These are phyloP conservation scores for Odontocolon sp. DNA, from an alignment of 2,888 invertebrate genomes.

Conservation along the genomic window DNA sequence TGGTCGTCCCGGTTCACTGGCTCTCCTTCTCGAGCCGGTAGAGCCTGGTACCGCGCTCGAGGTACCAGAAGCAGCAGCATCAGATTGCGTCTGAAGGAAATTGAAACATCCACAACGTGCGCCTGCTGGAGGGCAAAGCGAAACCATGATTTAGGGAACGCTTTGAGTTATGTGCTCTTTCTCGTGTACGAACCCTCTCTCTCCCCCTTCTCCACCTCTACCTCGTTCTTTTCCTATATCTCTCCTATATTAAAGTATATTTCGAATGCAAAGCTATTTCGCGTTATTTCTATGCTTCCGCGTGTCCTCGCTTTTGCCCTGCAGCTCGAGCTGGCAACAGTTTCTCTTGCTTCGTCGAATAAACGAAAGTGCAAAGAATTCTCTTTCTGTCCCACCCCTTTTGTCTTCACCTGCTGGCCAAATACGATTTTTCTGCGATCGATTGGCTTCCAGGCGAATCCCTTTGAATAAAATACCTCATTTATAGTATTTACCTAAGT, in stretches of 20 bases:
- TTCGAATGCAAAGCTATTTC: constrained; percentile 75
- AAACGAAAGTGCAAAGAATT: constrained; percentile 8
- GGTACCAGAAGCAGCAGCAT: constrained; percentile 79
- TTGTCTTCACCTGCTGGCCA: constrained; percentile 11
- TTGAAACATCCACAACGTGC: constrained; percentile 85
- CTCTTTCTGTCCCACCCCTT: constrained; percentile 17
- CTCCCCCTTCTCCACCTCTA: constrained; percentile 13
- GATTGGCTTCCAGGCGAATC: neutral
- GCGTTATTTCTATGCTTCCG: constrained; percentile 49
- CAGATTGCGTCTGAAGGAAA: constrained; percentile 89
- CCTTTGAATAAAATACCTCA: neutral
- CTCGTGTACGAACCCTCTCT: constrained; percentile 53
- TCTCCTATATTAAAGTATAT: constrained; percentile 74
- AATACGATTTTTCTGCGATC: neutral
- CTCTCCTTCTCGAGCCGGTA: constrained; percentile 47
- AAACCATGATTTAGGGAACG: constrained; percentile 78
- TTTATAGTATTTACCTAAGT: too few relatives aligned
- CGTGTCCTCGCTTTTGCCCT: constrained; percentile 32
- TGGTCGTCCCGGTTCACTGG: constrained; percentile 18
- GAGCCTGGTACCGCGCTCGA: constrained; percentile 38
- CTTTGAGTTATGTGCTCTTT: constrained; percentile 77
- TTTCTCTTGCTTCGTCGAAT: constrained; percentile 3
- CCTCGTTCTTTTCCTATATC: constrained; percentile 1
- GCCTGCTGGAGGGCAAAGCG: constrained; percentile 69
- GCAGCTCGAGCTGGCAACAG: too few relatives aligned